A percentile compares a stretch with the other conserved stretches of the same genome.
phyloP scores from a whole-genome alignment of 2,888 invertebrate species.

The Drosophila melanosoma region DNA sequence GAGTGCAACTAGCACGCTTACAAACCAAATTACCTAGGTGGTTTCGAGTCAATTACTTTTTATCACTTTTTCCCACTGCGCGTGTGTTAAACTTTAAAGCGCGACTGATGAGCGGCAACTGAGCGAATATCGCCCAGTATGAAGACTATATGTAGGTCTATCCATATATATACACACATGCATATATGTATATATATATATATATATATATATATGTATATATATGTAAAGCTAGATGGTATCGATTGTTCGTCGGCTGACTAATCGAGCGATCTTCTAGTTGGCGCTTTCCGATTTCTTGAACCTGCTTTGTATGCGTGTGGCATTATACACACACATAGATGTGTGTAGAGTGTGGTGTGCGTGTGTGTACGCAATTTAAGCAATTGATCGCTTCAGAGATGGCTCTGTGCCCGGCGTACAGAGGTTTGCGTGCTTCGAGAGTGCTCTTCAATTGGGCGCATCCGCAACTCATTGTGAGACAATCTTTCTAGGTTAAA shows the following conservation, averaged over 20 bases:
- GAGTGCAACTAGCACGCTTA: constrained; percentile 14
- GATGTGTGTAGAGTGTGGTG: neutral
- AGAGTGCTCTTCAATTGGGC: constrained; percentile 40
- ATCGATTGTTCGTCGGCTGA: constrained; percentile 39
- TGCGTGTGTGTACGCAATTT: constrained; percentile 31
- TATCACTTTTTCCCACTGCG: neutral
- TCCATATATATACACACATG: neutral
- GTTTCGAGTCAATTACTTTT: constrained; percentile 2
- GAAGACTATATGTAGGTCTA: constrained; percentile 28
- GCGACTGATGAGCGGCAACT: constrained; percentile 46
- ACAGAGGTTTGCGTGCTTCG: constrained; percentile 21
- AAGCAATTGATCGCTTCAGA: constrained; percentile 32
- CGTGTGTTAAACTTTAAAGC: constrained; percentile 16
- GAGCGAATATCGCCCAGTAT: constrained; percentile 32
- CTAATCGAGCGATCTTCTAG: constrained; percentile 48
- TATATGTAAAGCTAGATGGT: neutral
- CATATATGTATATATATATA: neutral
- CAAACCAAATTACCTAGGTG: constrained; percentile 3
- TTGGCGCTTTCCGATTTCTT: constrained; percentile 32
- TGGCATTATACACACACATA: constrained; percentile 9
- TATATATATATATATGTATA: neutral
- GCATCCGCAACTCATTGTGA: constrained; percentile 42
- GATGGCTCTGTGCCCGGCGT: neutral
- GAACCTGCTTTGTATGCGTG: constrained; percentile 45
- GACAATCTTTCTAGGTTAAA: neutral